Conservation (phyloP, 2,797 vertebrate species). For the Gymnothorax reevesii region DNA sequence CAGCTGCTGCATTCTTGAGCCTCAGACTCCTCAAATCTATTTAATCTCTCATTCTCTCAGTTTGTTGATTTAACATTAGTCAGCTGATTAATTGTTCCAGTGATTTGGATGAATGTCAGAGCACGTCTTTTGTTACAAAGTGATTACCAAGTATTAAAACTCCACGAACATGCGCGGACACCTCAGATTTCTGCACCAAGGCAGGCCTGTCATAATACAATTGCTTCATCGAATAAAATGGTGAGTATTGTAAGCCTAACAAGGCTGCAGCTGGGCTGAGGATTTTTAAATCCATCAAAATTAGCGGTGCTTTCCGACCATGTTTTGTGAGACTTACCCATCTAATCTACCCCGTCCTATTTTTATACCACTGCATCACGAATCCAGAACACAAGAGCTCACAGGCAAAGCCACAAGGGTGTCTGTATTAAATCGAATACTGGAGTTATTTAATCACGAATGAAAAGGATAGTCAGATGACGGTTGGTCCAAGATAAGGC, state of each 20-base stretch:
- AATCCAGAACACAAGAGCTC: too few species aligned
- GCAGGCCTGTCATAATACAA: neutral
- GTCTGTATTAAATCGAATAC: too few species aligned
- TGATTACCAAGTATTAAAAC: neutral
- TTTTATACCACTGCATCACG: too few species aligned
- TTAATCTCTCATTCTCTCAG: neutral
- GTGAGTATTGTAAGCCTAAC: neutral
- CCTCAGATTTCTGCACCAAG: neutral
- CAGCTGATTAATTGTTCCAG: neutral
- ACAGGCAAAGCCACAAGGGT: too few species aligned
- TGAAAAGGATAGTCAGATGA: too few species aligned
- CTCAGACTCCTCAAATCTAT: neutral
- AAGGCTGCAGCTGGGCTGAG: neutral
- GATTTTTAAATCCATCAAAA: neutral
- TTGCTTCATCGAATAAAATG: neutral
- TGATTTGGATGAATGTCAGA: neutral
- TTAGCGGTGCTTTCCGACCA: neutral
- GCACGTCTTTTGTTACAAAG: neutral
- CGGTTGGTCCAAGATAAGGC: too few species aligned
- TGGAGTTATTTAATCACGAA: too few species aligned
- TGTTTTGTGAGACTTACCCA: too few species aligned
- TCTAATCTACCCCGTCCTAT: too few species aligned
- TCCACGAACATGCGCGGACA: neutral
- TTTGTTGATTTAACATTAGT: neutral
- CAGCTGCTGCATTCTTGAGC: neutral